Evolutionary conservation across 2,888 invertebrate species (phyloP).

Genomic region (Eurytoma adleriae): DNA sequence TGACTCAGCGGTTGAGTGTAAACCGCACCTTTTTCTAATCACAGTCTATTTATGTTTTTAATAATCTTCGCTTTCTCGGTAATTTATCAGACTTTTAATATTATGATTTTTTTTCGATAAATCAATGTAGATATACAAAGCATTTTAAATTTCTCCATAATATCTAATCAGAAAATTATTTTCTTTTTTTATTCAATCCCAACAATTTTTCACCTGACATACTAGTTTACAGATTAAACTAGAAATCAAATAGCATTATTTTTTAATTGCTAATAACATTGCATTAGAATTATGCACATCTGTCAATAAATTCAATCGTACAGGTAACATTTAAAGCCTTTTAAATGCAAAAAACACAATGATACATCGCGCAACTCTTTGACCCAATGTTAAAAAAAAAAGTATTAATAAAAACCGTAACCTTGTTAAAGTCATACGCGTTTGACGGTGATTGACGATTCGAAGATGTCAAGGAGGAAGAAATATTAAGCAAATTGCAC

Average conservation of each 20-base stretch:
- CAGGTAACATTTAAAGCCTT: not conserved
- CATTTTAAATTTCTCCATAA: no score
- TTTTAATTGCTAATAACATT: not conserved
- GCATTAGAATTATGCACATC: no score
- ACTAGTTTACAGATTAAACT: no score
- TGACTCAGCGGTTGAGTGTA: not conserved
- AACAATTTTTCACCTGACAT: no score
- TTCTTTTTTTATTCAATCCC: no score
- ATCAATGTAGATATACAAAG: no score
- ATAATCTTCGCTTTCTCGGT: conserved; percentile 9
- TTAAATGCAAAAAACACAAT: not conserved
- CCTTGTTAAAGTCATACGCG: conserved; percentile 21
- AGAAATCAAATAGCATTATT: no score
- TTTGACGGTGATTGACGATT: conserved; percentile 30
- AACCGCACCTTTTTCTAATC: conserved; percentile 21
- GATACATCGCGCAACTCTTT: conserved; percentile 8
- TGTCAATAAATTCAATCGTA: no score
- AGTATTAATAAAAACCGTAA: not conserved
- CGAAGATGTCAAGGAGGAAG: conserved; percentile 27
- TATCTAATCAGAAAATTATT: no score
- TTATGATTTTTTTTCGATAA: no score
- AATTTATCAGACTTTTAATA: no score
- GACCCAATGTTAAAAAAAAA: conserved; percentile 13
- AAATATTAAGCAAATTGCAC: conserved; percentile 39
- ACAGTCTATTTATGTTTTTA: conserved; percentile 25